phyloP scores from a whole-genome alignment of 2,888 invertebrate genomes.

The Cerastis rubricosa region DNA sequence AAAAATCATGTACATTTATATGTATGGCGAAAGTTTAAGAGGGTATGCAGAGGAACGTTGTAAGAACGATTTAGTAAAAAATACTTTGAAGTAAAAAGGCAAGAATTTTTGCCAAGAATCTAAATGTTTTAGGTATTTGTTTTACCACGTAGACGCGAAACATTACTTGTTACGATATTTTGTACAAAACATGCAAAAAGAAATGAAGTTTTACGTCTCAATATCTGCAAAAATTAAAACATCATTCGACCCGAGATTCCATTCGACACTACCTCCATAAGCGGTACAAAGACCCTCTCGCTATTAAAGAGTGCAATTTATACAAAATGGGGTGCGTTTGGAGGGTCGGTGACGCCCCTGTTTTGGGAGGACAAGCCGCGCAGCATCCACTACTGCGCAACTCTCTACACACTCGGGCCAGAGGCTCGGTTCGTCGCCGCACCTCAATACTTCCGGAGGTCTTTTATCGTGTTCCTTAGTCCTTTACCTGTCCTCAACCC shows the following conservation, averaged over 20 bases:
- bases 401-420: constrained; percentile 82
- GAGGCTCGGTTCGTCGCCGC: constrained; percentile 81
- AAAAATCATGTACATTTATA: not conserved
- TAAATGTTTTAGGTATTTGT: not conserved
- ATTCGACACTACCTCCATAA: constrained; percentile 71
- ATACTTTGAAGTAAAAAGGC: not conserved
- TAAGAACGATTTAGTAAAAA: not conserved
- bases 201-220: not conserved
- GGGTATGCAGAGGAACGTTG: not conserved
- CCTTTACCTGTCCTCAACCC: constrained; percentile 80
- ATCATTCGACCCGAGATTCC: constrained; percentile 59
- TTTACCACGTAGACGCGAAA: no score
- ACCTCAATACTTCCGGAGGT: constrained; percentile 85
- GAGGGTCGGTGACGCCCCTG: constrained; percentile 87
- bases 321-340: constrained; percentile 79
- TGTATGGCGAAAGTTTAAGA: not conserved
- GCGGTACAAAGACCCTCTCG: constrained; percentile 80
- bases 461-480: constrained; percentile 75
- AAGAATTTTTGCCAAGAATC: not conserved
- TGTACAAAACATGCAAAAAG: not conserved
- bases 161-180: not conserved
- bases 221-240: constrained; percentile 56
- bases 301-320: constrained; percentile 81
- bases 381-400: constrained; percentile 89
- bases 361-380: constrained; percentile 77